phyloP scores from a whole-genome alignment of 2,797 vertebrate species.

The Gymnoscopelus microlampas region DNA sequence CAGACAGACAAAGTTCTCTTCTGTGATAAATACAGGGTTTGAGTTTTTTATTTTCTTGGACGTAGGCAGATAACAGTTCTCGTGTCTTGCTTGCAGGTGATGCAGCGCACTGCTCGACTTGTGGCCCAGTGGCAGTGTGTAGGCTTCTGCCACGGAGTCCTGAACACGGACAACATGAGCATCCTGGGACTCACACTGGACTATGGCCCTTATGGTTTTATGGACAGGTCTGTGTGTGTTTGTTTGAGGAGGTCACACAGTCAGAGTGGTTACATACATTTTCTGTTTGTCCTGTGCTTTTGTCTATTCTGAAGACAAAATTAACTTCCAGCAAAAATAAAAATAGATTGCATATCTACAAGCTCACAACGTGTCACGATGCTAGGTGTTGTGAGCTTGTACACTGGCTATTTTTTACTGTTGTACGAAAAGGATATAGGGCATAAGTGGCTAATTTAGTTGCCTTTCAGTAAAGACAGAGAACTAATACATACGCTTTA shows the following conservation, averaged over 20 bases:
- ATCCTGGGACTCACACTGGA: conserved; percentile 94
- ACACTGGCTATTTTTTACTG: no score
- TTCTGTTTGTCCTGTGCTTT: not conserved
- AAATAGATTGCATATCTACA: no score
- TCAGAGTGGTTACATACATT: not conserved
- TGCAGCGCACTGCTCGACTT: conserved; percentile 86
- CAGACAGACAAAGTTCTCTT: not conserved
- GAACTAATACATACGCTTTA: no score
- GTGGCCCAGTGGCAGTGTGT: conserved; percentile 97
- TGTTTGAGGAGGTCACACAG: not conserved
- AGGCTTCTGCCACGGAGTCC: conserved; percentile 96
- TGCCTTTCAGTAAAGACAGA: not conserved
- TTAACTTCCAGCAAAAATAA: no score
- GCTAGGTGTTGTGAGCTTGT: no score
- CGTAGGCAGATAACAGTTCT: no score
- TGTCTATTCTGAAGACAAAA: no score
- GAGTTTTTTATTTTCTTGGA: not conserved
- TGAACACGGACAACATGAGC: conserved; percentile 99
- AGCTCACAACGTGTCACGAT: no score
- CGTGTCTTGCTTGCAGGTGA: conserved; percentile 77
- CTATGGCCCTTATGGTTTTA: conserved; percentile 96
- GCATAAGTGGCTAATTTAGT: no score
- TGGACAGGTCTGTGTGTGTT: conserved; percentile 89
- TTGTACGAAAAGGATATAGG: no score
- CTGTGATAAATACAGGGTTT: no score